Base-by-base conservation (phyloP, 2,888 invertebrate species). In the Cheiracanthium punctorium region DNA sequence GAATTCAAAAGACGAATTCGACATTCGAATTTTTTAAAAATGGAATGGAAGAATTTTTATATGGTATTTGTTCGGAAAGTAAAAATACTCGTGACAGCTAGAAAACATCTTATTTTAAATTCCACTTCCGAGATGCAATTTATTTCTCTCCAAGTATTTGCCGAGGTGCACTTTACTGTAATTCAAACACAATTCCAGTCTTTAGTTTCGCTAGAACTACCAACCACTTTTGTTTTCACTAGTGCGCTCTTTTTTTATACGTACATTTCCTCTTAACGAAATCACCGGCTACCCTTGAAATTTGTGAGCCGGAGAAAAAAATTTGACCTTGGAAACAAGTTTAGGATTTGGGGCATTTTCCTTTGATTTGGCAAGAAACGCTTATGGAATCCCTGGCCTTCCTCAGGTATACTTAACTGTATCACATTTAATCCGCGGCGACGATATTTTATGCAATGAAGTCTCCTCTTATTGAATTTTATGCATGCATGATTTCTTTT, bases 241-340 rank as follows among this genome's bases (percentile, higher is more conserved):
- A 5, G 1, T 24, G 20, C 17, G 8, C 24, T 24, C 58, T 7
- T 2, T 58, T 24, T 24, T 58, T 58, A 2, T 48, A 17, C 10
- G 2, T n/a, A n/a, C 48, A 17, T 48, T 58, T 24, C 58, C 24
- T 58, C 24, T 24, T 58, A 58, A 24, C 24, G 58, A 58, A 58
- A 58, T 12, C 58, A 58, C 58, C 58, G 5, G 58, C 58, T 58
- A 58, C 58, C 58, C 58, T 58, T 58, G 58, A 58, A 58, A 58
- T 58, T 58, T 17, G 58, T 1, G 24, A 5, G 58, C 12, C 4
- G 58, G n/a, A n/a, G n/a, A n/a, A n/a, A 58, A 58, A 58, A 58
- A 24, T 20, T 8, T 17, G 58, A 58, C 58, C 58, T 58, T 58
- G 58, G 58, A 5, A 58, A 58, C 58, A 58, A 58, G 58, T 58